Evolutionary conservation across 2,888 invertebrate species (phyloP), one percentile per base, ranked within the genome.

Genomic region (Heliconius hortense): DNA sequence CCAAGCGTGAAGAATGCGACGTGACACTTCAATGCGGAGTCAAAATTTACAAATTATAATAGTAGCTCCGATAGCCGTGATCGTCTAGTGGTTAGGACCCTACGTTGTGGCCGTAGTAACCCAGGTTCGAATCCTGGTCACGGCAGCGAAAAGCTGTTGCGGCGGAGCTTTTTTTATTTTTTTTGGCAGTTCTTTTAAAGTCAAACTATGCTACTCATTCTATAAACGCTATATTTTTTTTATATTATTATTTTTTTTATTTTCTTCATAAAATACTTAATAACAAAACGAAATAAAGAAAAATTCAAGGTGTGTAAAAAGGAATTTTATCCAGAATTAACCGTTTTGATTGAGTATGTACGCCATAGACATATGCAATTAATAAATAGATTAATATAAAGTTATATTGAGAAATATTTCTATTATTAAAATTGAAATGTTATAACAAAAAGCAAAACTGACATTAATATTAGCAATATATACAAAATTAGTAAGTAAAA

Each of bases 91-190:
- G 95, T 96, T 95, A 96, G 95, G 95, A 96, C 95, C 95, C 95
- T 95, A 95, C 95, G 95, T 96, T 96, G 96, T 96, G 96, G 96
- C 96, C 96, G 96, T 95, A 95, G 95, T 95, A 96, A 96, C 95
- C 95, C 95, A 95, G 96, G 95, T 96, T 96, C 95, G 95, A 96
- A 95, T 96, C 96, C 95, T 91, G 91, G 90, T 90, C 90, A 90
- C 90, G 90, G 89, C 90, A 90, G 89, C 79, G 75, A 69, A 35
- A 75, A 60, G 78, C 82, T 82, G 81, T 82, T 80, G 73, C 80
- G 81, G 82, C 79, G 81, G 81, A 78, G 81, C 72, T 64, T 31
- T 59, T 69, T 69, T 56, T 70, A 1, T 26, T 69, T 77, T 81
- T 79, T 79, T 79, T 74, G 53, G 67, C 10, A 0, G 79, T 78